Base-by-base conservation (phyloP, 64 coral and sea anemone genomes). In the Catalaphyllia jardinei region DNA sequence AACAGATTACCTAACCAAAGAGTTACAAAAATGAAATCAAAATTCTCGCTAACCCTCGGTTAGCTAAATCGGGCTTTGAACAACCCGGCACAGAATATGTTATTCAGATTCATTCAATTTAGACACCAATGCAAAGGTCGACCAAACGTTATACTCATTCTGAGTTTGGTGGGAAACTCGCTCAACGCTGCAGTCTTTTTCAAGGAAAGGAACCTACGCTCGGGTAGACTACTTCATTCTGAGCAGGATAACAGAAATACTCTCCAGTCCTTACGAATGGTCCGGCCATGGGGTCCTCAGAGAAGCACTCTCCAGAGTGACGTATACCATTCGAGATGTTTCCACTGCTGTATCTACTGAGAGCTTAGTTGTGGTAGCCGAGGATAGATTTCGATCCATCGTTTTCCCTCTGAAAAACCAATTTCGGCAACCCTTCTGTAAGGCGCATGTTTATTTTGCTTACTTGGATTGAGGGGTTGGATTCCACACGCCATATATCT, bases 311-410 rank as follows among this genome's bases (percentile, higher is more conserved):
- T 82, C 31, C 19, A 22, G 3, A 15, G 17, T 82, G 7, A 38
- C 18, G 28, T 13, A 18, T 2, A 64, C 46, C 62, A 8, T 82
- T 4, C 24, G 42, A 31, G 29, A 30, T 15, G 59, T 65, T 33
- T 82, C 79, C 14, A 7, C 39, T n/a, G 10, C 79, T 64, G 79
- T 82, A 31, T 82, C 60, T 19, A 39, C 31, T 38, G 29, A 82
- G 11, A 39, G 79, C 31, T 33, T 82, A 14, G 59, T 82, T 20
- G 33, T 60, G 29, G 38, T 82, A 33, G 29, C 79, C 8, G 1
- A 39, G 20, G 59, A 82, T 19, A 31, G 79, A 3, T 82, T 82
- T 60, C 59, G 20, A 31, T 60, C 57, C 3, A 60, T 82, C 20
- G 31, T 82, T 8, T 67, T 33, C 4, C 79, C 60, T 20, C 24